Conservation (phyloP, 2,888 invertebrate species). For the Troides helena region DNA sequence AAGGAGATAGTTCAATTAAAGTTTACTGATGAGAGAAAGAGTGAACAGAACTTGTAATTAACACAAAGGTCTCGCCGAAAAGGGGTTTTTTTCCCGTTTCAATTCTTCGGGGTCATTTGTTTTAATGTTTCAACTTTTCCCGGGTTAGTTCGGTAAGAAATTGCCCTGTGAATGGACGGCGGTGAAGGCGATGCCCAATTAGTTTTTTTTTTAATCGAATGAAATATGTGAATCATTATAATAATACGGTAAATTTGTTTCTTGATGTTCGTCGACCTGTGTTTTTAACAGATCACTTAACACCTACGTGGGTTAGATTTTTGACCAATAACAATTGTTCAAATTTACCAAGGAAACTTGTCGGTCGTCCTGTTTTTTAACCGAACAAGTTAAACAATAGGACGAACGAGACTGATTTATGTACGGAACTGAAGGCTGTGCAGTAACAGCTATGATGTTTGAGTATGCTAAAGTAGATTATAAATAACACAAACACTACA, state of each 20-base stretch:
- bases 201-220: constrained; percentile 43
- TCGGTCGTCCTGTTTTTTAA: too few relatives aligned
- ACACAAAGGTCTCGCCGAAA: constrained; percentile 76
- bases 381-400: too few relatives aligned
- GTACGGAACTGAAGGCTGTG: too few relatives aligned
- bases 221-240: constrained; percentile 41
- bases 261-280: constrained; percentile 22
- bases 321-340: background rate
- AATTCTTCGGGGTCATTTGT: constrained; percentile 60
- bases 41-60: constrained; percentile 57
- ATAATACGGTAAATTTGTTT: constrained; percentile 30
- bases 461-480: background rate
- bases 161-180: constrained; percentile 40
- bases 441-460: background rate
- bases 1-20: constrained; percentile 33
- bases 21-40: constrained; percentile 34
- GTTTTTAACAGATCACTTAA: constrained; percentile 1
- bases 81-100: constrained; percentile 55
- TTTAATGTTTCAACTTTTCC: constrained; percentile 53
- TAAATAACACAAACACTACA: background rate
- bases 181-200: constrained; percentile 43
- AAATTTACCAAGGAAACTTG: background rate
- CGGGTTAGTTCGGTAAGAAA: constrained; percentile 58
- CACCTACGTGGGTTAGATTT: background rate
- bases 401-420: too few relatives aligned